Evolutionary conservation across 2,888 invertebrate genomes (phyloP).

Genomic region (Sphaerophoria taeniata): DNA sequence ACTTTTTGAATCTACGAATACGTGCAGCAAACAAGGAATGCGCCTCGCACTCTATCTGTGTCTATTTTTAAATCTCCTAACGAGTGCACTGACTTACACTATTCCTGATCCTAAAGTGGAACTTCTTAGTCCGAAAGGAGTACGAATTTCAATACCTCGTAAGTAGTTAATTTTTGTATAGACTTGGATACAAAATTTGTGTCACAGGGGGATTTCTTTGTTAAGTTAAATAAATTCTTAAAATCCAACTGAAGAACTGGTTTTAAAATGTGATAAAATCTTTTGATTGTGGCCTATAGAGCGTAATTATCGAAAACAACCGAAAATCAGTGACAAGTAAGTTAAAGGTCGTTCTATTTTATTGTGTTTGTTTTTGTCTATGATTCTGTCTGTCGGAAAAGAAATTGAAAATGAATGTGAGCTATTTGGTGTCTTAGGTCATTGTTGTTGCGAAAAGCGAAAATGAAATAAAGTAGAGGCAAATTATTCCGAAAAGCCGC

Average conservation of each 20-base stretch:
- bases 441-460: not conserved
- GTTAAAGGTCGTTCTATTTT: not conserved
- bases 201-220: conserved; percentile 11
- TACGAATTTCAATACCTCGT: conserved; percentile 33
- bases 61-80: conserved; percentile 43
- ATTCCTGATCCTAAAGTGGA: conserved; percentile 37
- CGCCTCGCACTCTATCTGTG: conserved; percentile 19
- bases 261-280: not conserved
- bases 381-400: not conserved
- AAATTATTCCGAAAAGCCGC: no score
- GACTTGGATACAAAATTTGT: not conserved
- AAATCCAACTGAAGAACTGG: conserved; percentile 12
- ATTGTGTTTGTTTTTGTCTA: not conserved
- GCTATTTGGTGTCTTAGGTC: not conserved
- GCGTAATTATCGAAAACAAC: conserved; percentile 21
- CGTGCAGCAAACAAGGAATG: conserved; percentile 25
- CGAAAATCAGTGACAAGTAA: conserved; percentile 17
- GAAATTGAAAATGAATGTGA: conserved; percentile 5
- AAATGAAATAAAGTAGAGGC: no score
- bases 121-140: conserved; percentile 24
- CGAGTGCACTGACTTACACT: conserved; percentile 30
- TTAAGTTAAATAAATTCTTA: conserved; percentile 1
- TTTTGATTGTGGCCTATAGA: not conserved
- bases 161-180: conserved; percentile 2
- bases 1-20: not conserved